Percentiles rank a stretch among this genome's conserved stretches.
Evolutionary conservation across 1,140 invertebrate species (phyloP).

Genomic region (Drosophila tsacasi): DNA sequence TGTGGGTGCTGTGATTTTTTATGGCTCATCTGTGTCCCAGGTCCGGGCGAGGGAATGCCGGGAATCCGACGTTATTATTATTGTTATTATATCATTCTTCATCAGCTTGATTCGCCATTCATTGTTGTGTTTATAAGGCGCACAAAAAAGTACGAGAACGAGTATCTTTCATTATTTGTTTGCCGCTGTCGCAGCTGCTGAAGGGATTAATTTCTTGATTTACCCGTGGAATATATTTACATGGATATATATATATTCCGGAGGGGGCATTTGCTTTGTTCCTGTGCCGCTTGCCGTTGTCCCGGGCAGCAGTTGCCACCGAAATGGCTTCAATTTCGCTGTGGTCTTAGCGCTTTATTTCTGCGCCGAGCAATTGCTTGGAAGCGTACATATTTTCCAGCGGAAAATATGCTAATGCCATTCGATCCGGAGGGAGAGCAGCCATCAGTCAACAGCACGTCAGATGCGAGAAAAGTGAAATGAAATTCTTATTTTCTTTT

Average conservation of each 20-base stretch:
- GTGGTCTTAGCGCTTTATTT: slow-evolving; percentile 47
- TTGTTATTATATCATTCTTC: slow-evolving; percentile 83
- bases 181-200: slow-evolving; percentile 74
- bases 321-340: slow-evolving; percentile 46
- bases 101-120: slow-evolving; percentile 81
- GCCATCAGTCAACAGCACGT: slow-evolving; percentile 57
- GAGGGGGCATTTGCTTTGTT: slow-evolving; percentile 59
- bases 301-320: slow-evolving; percentile 37
- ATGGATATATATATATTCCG: slow-evolving; percentile 9
- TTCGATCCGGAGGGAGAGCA: slow-evolving; percentile 27
- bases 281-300: slow-evolving; percentile 40
- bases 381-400: slow-evolving; percentile 62
- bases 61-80: slow-evolving; percentile 57
- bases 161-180: slow-evolving; percentile 81
- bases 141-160: slow-evolving; percentile 23
- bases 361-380: slow-evolving; percentile 69
- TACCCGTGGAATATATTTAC: slow-evolving; percentile 58
- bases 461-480: slow-evolving; percentile 62
- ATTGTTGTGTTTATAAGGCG: slow-evolving; percentile 76
- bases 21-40: slow-evolving; percentile 64
- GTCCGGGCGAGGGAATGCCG: slow-evolving; percentile 27
- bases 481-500: slow-evolving; percentile 69
- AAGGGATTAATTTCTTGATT: slow-evolving; percentile 84
- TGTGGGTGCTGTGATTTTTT: slow-evolving; percentile 72
- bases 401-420: slow-evolving; percentile 71